Conservation (phyloP, 1,140 invertebrate species). For the Metaphire vulgaris region DNA sequence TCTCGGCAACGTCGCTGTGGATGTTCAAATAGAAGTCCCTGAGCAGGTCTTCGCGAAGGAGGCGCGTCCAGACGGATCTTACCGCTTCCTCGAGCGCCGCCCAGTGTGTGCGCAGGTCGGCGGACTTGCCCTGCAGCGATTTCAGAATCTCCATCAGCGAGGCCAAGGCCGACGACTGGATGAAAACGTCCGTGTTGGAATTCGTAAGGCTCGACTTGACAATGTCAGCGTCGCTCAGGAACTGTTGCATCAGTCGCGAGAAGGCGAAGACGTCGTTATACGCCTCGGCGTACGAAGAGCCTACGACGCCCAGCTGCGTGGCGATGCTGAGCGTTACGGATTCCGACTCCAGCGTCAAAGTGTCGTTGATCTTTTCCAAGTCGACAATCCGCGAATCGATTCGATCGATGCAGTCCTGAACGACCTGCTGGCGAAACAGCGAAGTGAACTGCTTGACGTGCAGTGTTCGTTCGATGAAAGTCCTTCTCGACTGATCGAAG, state of each 20-base stretch:
- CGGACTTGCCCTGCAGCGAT: too few relatives aligned
- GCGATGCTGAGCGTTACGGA: background rate
- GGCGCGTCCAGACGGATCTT: conserved; percentile 6
- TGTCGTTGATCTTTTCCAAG: conserved; percentile 18
- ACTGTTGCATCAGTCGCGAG: background rate
- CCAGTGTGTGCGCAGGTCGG: background rate
- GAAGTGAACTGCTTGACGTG: conserved; percentile 7
- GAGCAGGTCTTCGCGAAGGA: conserved; percentile 19
- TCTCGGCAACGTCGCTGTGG: conserved; percentile 25
- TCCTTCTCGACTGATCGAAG: background rate
- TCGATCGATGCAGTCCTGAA: background rate
- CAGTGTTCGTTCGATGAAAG: conserved; percentile 16
- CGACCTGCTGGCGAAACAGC: conserved; percentile 21
- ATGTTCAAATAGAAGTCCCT: conserved; percentile 26
- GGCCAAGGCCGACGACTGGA: background rate
- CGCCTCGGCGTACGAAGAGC: background rate
- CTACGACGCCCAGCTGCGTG: background rate
- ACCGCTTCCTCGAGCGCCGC: background rate
- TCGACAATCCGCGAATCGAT: conserved; percentile 10
- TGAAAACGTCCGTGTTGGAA: background rate
- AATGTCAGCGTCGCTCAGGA: conserved; percentile 2
- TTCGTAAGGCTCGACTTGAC: background rate
- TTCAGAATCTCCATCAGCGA: background rate
- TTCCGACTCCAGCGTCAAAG: background rate
- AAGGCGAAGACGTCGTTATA: conserved; percentile 12